Evolutionary conservation across 1,140 invertebrate species (phyloP), one percentile per base, ranked within the genome.

Genomic region (Probaryconus sp.): DNA sequence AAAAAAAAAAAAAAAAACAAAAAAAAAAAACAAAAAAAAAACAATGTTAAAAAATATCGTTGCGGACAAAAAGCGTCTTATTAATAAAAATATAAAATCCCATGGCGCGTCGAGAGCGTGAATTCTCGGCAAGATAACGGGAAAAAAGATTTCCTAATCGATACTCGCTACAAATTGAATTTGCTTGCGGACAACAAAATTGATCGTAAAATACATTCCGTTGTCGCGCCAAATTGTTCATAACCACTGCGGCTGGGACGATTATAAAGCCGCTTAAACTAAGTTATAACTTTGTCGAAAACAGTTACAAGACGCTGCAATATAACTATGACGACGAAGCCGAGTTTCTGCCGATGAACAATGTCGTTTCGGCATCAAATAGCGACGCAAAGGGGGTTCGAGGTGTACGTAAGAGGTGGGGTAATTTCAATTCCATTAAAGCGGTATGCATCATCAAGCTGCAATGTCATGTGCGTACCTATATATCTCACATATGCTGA

Each of bases 221-320:
- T 69, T 69, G 56, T 70, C 31, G 67, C 10, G 18, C 48, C 58
- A 71, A 71, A 56, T 58, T 64, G 58, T 64, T 64, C 68, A 71
- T 64, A 64, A 71, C 68, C 47, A 63, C 10, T 71, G 58, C 21
- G 58, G 68, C 53, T 9, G 18, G 18, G 13, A 43, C 56, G 50
- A 71, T 71, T 71, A 71, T 71, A 71, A 71, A 71, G 50, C 56
- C 42, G 50, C 58, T 70, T 60, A 64, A 71, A 71, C 58, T 71
- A 51, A 56, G 68, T 63, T 71, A 71, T 35, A 63, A 56, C 50
- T 56, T 51, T 18, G 35, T 18, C 50, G 48, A 70, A 69, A 70
- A 70, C 51, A 63, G 68, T 71, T 64, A 43, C 51, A 63, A 71
- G 58, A 63, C 35, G 40, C 5, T 55, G 35, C 40, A 48, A 55